Conservation (phyloP, 2,888 invertebrate genomes). For the Eupithecia insigniata region DNA sequence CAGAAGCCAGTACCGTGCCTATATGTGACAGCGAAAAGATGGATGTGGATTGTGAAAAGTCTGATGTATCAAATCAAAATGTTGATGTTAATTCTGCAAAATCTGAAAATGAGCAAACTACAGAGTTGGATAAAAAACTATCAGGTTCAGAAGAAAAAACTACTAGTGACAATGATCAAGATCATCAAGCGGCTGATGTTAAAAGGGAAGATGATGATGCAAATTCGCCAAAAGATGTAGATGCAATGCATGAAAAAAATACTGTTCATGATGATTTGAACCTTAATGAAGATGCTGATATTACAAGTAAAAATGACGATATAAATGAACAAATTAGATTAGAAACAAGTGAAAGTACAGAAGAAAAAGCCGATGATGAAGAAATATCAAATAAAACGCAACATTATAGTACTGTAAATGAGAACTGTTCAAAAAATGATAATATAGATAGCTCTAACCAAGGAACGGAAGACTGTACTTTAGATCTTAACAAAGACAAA, state of each 20-base stretch:
- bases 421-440: slow-evolving; percentile 23
- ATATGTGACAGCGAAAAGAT: neutral
- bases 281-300: neutral
- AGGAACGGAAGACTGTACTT: slow-evolving; percentile 5
- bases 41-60: neutral
- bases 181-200: neutral
- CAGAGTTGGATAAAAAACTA: neutral
- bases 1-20: neutral
- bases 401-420: slow-evolving; percentile 6
- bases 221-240: slow-evolving; percentile 1
- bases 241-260: neutral
- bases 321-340: slow-evolving; percentile 16
- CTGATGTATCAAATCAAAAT: neutral
- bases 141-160: neutral
- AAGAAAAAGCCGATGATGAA: neutral
- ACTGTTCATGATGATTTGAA: neutral
- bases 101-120: neutral
- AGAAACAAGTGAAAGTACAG: slow-evolving; percentile 1
- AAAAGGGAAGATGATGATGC: neutral
- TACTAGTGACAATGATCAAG: neutral
- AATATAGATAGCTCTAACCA: slow-evolving; percentile 21
- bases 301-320: neutral
- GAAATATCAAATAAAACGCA: neutral
- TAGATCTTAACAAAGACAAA: neutral
- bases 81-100: neutral